Conservation (phyloP, 2,113 vertebrate species). For the Semicossyphus pulcher region DNA sequence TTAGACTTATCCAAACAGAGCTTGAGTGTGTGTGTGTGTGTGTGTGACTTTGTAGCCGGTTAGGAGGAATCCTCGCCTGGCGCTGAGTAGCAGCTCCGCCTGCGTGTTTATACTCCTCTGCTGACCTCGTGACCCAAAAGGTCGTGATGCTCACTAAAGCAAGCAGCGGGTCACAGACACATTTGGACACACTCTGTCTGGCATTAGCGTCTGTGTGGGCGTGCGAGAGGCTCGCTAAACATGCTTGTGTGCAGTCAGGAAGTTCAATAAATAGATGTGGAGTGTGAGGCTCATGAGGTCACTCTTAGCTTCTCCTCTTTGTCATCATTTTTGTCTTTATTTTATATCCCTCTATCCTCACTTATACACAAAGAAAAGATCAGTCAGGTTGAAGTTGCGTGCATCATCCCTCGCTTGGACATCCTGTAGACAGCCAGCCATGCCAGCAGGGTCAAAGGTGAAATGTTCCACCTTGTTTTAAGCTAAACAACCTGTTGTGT, state of each 20-base stretch:
- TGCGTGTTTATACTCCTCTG: slow-evolving; percentile 75
- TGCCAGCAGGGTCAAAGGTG: slow-evolving; percentile 42
- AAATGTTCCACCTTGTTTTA: slow-evolving; percentile 45
- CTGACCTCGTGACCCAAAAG: slow-evolving; percentile 73
- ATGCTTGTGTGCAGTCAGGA: slow-evolving; percentile 20
- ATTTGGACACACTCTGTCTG: slow-evolving; percentile 70
- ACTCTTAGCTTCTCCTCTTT: neutral
- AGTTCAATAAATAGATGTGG: slow-evolving; percentile 36
- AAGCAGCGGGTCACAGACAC: slow-evolving; percentile 64
- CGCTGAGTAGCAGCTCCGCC: slow-evolving; percentile 65
- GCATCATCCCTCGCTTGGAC: neutral
- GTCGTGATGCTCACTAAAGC: slow-evolving; percentile 65
- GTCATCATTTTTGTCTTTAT: neutral
- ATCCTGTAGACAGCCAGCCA: slow-evolving; percentile 24
- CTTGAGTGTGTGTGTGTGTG: slow-evolving; percentile 65
- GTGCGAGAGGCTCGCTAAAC: slow-evolving; percentile 32
- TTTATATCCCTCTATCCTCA: neutral
- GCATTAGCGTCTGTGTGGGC: slow-evolving; percentile 28
- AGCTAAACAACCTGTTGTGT: slow-evolving; percentile 16
- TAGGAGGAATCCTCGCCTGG: slow-evolving; percentile 68
- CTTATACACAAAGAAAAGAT: neutral
- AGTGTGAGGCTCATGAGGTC: neutral
- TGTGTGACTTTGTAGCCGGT: slow-evolving; percentile 59
- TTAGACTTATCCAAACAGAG: slow-evolving; percentile 77
- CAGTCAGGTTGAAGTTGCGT: neutral